Percentiles rank a stretch among this genome's conserved stretches.
Evolutionary conservation across 2,888 invertebrate genomes (phyloP).

Genomic region (Polyploca ridens): DNA sequence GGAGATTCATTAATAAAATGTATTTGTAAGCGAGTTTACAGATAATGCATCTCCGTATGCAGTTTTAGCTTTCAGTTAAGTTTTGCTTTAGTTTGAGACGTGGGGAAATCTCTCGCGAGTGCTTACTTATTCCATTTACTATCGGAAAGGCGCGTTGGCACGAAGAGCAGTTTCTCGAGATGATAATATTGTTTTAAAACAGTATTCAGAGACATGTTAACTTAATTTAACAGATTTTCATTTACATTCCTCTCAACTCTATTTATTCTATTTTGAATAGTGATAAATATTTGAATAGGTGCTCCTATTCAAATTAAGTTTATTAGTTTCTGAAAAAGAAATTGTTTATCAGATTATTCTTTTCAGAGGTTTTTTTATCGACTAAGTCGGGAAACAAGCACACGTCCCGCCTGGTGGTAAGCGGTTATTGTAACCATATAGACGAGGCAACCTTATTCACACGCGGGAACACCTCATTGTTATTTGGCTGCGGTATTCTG

Average conservation of each 20-base stretch:
- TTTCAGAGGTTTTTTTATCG: too few relatives aligned
- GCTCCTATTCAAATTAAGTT: too few relatives aligned
- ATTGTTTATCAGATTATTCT: too few relatives aligned
- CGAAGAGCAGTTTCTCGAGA: slow-evolving; percentile 38
- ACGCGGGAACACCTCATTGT: too few relatives aligned
- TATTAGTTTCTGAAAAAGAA: too few relatives aligned
- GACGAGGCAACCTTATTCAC: too few relatives aligned
- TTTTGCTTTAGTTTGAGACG: slow-evolving; percentile 47
- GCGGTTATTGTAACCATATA: too few relatives aligned
- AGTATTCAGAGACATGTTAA: background rate
- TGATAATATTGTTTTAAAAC: slow-evolving; percentile 28
- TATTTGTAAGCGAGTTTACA: slow-evolving; percentile 29
- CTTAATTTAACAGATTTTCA: background rate
- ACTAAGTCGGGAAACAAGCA: too few relatives aligned
- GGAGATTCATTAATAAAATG: background rate
- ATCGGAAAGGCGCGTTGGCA: slow-evolving; percentile 37
- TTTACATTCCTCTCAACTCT: background rate
- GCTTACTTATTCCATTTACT: slow-evolving; percentile 48
- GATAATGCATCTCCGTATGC: slow-evolving; percentile 46
- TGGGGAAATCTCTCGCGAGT: slow-evolving; percentile 41
- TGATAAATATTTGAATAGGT: too few relatives aligned
- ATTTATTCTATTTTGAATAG: too few relatives aligned
- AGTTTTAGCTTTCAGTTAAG: slow-evolving; percentile 49
- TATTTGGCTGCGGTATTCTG: too few relatives aligned
- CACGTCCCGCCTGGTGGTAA: too few relatives aligned